Evolutionary conservation across 2,797 vertebrate genomes (phyloP).

Genomic region (Tokudaia muenninki): DNA sequence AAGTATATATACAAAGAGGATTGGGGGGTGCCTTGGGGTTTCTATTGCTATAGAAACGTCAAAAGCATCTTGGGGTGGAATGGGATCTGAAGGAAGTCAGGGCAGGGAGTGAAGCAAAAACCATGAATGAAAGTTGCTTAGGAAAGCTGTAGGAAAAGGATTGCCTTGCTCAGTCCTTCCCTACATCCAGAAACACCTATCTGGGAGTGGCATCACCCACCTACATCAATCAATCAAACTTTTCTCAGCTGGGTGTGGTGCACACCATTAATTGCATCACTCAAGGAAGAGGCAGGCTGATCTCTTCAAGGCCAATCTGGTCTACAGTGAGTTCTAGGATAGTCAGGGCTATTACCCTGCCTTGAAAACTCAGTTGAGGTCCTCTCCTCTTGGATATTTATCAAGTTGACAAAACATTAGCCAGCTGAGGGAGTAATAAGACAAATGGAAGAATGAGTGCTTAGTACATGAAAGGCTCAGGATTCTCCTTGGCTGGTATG

Average conservation of each 20-base stretch:
- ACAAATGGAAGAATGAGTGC: not conserved
- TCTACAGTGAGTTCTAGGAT: not conserved
- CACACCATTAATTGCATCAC: not conserved
- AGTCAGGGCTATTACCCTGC: not conserved
- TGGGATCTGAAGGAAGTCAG: not conserved
- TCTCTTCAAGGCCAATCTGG: not conserved
- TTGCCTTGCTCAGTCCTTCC: too few species aligned
- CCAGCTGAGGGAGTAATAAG: not conserved
- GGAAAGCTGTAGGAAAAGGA: not conserved
- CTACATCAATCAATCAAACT: not conserved
- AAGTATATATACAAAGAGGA: not conserved
- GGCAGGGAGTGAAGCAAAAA: not conserved
- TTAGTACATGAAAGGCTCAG: not conserved
- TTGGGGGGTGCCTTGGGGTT: not conserved
- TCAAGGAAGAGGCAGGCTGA: not conserved
- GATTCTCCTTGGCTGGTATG: not conserved
- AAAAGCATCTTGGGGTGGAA: not conserved
- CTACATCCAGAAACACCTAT: not conserved
- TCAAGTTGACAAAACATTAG: not conserved
- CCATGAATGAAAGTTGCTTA: not conserved
- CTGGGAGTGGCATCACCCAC: not conserved
- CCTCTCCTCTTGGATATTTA: not conserved
- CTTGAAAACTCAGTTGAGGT: not conserved
- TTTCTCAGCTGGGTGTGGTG: not conserved
- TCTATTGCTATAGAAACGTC: not conserved